Percentiles rank a stretch among this genome's conserved stretches.
Evolutionary conservation across 2,888 invertebrate genomes (phyloP).

Genomic region (Zhuqinia jingwanae): DNA sequence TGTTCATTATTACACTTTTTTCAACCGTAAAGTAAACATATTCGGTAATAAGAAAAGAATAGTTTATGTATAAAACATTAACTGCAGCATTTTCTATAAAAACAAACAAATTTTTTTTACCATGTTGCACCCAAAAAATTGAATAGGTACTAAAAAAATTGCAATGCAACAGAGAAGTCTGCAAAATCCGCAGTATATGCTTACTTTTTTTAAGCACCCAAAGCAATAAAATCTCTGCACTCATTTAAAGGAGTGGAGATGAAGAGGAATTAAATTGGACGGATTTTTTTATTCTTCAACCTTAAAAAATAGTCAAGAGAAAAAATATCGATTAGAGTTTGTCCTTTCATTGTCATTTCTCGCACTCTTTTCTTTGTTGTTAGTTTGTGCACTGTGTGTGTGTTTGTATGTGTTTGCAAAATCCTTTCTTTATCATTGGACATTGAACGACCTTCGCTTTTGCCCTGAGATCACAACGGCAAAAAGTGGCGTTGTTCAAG

Average conservation of each 20-base stretch:
- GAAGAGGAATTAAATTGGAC: neutral
- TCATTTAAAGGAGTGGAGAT: neutral
- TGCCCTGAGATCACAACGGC: constrained; percentile 7
- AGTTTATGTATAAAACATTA: too few relatives aligned
- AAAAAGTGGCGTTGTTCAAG: neutral
- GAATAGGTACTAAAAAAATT: too few relatives aligned
- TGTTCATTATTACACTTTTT: too few relatives aligned
- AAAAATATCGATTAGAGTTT: constrained; percentile 29
- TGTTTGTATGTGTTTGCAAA: neutral
- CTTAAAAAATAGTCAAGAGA: too few relatives aligned
- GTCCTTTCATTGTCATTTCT: constrained; percentile 29
- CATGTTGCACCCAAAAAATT: too few relatives aligned
- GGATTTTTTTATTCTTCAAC: too few relatives aligned
- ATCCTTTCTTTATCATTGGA: neutral
- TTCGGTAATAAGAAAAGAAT: too few relatives aligned
- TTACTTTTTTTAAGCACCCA: neutral
- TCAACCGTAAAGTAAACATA: too few relatives aligned
- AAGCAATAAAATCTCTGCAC: neutral
- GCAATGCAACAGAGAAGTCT: neutral
- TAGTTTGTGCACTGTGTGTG: neutral
- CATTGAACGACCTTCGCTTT: constrained; percentile 10
- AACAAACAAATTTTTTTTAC: too few relatives aligned
- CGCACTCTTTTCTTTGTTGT: neutral
- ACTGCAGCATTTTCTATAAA: too few relatives aligned
- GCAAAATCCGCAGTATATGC: neutral